Conservation (phyloP, 2,888 invertebrate species). For the Microctonus hyperodae region DNA sequence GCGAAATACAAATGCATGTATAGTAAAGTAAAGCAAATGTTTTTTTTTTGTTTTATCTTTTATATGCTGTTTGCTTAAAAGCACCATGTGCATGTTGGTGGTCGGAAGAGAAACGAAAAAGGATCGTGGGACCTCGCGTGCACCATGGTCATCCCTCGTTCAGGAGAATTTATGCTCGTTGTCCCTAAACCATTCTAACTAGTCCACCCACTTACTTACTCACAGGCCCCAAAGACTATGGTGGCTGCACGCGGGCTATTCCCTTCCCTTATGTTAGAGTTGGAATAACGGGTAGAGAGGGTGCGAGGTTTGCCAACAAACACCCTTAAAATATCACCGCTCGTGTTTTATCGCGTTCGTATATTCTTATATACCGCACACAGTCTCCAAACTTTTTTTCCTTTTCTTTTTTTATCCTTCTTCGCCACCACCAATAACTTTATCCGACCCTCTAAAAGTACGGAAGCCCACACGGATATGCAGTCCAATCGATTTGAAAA, state of each 20-base stretch:
- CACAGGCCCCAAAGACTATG: constrained; percentile 45
- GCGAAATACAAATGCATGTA: constrained; percentile 24
- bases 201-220: constrained; percentile 62
- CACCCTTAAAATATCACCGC: constrained; percentile 61
- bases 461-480: constrained; percentile 25
- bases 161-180: constrained; percentile 61
- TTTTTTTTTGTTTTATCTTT: background rate
- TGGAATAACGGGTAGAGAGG: background rate
- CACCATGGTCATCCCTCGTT: constrained; percentile 61
- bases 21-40: background rate
- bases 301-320: constrained; percentile 40
- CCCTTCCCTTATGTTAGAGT: background rate
- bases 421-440: constrained; percentile 9
- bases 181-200: constrained; percentile 61
- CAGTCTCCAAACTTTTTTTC: constrained; percentile 26
- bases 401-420: background rate
- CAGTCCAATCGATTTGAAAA: constrained; percentile 39
- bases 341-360: constrained; percentile 44
- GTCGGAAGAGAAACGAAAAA: constrained; percentile 33
- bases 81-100: constrained; percentile 8
- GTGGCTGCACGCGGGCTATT: constrained; percentile 27
- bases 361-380: constrained; percentile 16
- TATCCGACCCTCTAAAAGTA: background rate
- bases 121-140: constrained; percentile 57
- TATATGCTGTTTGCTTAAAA: background rate